Conservation (phyloP, 2,113 vertebrate species). For the Calidris pygmaea region DNA sequence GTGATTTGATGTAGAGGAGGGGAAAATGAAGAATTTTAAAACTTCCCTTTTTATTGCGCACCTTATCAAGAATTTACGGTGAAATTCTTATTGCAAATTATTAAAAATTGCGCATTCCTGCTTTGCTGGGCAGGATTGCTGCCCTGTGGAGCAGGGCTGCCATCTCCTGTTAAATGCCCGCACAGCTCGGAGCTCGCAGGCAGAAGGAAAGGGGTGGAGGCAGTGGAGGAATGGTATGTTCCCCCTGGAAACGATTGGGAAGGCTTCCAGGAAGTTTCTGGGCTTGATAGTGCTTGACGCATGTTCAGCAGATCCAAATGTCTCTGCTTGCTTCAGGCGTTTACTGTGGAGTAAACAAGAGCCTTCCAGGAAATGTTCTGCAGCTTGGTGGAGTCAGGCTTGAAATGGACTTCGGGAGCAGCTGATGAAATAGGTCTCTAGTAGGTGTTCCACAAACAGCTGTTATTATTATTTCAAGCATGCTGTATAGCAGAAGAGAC, state of each 20-base stretch:
- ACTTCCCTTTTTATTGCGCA: neutral
- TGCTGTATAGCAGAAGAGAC: neutral
- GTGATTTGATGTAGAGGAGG: neutral
- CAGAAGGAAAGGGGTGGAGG: neutral
- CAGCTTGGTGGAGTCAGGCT: neutral
- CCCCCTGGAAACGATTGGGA: neutral
- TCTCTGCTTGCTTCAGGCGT: neutral
- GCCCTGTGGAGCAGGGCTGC: neutral
- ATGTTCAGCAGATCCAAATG: neutral
- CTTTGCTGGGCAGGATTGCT: neutral
- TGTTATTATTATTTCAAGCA: neutral
- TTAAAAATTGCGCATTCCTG: rapidly evolving
- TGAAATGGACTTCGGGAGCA: neutral
- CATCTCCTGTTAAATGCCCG: neutral
- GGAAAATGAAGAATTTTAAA: neutral
- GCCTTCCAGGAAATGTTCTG: neutral
- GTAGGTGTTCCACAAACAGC: neutral
- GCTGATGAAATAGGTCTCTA: neutral
- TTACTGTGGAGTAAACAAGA: neutral
- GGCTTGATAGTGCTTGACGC: neutral
- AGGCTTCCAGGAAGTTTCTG: neutral
- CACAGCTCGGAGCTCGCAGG: rapidly evolving
- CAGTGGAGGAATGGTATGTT: neutral
- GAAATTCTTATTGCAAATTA: neutral
- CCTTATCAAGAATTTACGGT: neutral